phyloP scores from a whole-genome alignment of 1,140 invertebrate species.

The Hestina assimilis region DNA sequence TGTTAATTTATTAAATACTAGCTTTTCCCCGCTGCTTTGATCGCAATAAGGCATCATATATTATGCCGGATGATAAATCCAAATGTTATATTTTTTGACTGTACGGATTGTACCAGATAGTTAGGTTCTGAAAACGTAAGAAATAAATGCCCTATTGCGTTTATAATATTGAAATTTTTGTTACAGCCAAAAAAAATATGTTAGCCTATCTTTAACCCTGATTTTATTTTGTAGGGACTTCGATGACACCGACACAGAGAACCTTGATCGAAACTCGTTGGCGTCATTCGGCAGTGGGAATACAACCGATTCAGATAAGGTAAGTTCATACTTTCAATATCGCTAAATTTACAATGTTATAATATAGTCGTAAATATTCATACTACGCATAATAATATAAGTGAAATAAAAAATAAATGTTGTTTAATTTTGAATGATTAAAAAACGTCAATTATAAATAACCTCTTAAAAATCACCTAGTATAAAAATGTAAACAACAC shows the following conservation, averaged over 20 bases:
- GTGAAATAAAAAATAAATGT: too few species aligned
- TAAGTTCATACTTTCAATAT: too few species aligned
- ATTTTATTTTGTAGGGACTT: conserved; percentile 83
- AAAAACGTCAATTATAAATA: too few species aligned
- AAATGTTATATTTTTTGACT: background rate
- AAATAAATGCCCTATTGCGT: too few species aligned
- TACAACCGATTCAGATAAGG: conserved; percentile 96
- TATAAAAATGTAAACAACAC: too few species aligned
- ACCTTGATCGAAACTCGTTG: conserved; percentile 91
- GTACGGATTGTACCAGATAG: background rate
- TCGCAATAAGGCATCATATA: too few species aligned
- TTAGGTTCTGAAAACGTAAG: background rate
- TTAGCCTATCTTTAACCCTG: too few species aligned
- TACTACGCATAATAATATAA: background rate
- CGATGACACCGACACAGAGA: conserved; percentile 91
- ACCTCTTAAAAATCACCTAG: too few species aligned
- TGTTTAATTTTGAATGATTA: too few species aligned
- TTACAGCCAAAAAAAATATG: background rate
- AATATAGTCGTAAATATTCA: too few species aligned
- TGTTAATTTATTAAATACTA: background rate
- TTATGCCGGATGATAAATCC: background rate
- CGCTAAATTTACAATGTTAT: too few species aligned
- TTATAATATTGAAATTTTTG: background rate
- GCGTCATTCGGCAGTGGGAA: conserved; percentile 97
- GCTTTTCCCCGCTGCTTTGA: too few species aligned